These are phyloP conservation scores for Sympetrum striolatum DNA, from an alignment of 2,888 invertebrate species.

Conservation along the genomic window DNA sequence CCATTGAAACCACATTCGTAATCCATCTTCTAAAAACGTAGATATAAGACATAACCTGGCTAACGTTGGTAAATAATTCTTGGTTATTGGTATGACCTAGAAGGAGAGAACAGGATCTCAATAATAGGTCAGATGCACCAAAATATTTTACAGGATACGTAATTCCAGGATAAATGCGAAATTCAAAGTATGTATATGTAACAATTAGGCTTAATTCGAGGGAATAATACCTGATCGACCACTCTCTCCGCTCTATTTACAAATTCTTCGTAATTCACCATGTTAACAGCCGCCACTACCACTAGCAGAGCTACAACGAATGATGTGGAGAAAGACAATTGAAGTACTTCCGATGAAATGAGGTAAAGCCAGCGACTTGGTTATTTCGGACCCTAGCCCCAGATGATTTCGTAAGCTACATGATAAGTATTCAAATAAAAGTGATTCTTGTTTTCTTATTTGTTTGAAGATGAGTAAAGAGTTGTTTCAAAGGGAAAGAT, in stretches of 20 bases:
- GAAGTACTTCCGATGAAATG: slow-evolving; percentile 46
- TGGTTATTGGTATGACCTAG: slow-evolving; percentile 36
- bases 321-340: slow-evolving; percentile 49
- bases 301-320: slow-evolving; percentile 1
- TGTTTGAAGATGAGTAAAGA: too few relatives aligned
- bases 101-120: slow-evolving; percentile 8
- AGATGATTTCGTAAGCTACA: too few relatives aligned
- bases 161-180: not conserved
- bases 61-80: slow-evolving; percentile 22
- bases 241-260: slow-evolving; percentile 35
- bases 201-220: not conserved
- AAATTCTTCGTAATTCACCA: slow-evolving; percentile 31
- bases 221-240: not conserved
- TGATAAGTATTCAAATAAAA: too few relatives aligned
- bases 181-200: not conserved
- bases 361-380: not conserved
- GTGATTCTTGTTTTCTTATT: too few relatives aligned
- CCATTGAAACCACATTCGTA: slow-evolving; percentile 99
- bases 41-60: slow-evolving; percentile 94
- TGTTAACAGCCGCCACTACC: slow-evolving; percentile 11
- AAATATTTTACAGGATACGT: not conserved
- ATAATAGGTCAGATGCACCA: not conserved
- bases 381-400: not conserved
- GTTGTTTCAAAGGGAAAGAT: not conserved
- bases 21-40: slow-evolving; percentile 98